Percentiles rank a stretch among this genome's conserved stretches.
phyloP scores from a whole-genome alignment of 2,888 invertebrate species.

The Acanthosepion esculentum region DNA sequence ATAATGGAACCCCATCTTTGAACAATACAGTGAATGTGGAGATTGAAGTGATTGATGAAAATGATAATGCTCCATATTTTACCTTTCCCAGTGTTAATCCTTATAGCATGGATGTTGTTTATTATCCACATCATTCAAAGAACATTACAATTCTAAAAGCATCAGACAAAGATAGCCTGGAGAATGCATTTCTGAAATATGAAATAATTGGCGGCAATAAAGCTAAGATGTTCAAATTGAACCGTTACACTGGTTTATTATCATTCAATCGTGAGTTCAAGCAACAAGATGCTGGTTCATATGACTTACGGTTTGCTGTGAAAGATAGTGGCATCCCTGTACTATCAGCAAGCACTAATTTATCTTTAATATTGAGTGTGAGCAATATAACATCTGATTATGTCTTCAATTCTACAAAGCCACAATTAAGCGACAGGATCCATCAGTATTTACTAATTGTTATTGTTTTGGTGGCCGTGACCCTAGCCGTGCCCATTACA shows the following conservation, averaged over 20 bases:
- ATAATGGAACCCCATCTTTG: background rate
- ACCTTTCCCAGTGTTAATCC: background rate
- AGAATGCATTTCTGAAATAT: background rate
- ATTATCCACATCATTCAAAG: background rate
- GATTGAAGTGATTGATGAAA: background rate
- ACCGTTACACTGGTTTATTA: constrained; percentile 9
- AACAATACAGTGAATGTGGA: constrained; percentile 12
- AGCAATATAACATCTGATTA: background rate
- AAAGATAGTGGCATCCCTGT: constrained; percentile 8
- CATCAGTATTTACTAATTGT: background rate
- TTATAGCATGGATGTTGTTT: background rate
- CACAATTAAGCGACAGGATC: background rate
- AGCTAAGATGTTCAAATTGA: background rate
- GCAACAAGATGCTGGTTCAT: background rate
- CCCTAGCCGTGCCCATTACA: background rate
- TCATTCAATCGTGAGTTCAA: background rate
- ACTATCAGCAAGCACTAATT: background rate
- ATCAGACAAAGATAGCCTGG: background rate
- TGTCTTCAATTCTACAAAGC: background rate
- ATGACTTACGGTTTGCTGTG: background rate
- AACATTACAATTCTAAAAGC: background rate
- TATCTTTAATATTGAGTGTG: background rate
- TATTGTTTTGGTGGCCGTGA: background rate
- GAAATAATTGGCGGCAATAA: background rate
- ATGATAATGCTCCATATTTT: background rate